Base-by-base conservation (phyloP, 2,113 vertebrate species). In the Vimba vimba region DNA sequence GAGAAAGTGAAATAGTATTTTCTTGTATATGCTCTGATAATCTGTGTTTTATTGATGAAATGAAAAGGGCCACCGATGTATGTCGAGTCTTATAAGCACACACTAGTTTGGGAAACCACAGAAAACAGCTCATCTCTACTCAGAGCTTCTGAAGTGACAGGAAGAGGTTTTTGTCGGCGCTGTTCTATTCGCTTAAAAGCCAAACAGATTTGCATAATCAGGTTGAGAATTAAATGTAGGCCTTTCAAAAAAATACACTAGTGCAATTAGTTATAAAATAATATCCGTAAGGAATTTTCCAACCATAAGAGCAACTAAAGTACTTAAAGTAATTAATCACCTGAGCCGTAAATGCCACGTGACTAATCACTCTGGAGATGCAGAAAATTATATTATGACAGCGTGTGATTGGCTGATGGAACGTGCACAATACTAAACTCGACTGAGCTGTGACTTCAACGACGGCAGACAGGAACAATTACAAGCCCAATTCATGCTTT, bases 121-220 rank as follows among this genome's bases (percentile, higher is more conserved):
- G 71, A 27, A 47, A 47, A 74, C 36, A n/a, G 39, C 12, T 47
- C 0, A 25, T 45, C 23, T 45, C 39, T 73, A 36, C 36, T n/a
- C 23, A 6, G 71, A 74, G 23, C 43, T 47, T 43, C 71, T 47
- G n/a, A 74, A 27, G 71, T 74, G 71, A 25, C 71, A 74, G 71
- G 43, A 74, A 25, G 39, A 74, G 71, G 23, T 74, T 74, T 71
- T 27, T 74, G 23, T 25, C 71, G 27, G 71, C 1, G n/a, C 43
- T 47, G 43, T 33, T 55, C 36, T 21, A 33, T 77, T 77, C 47
- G 30, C 74, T 77, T 77, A 55, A 77, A 77, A 77, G 47, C 55
- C 52, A 79, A 60, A 33, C 9, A 59, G 33, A 79, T 79, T 59
- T n/a, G 55, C 77, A 39, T 60, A 60, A 79, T 39, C 27, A 57